Conservation (phyloP, 2,113 vertebrate genomes). For the Hemibagrus wyckioides region DNA sequence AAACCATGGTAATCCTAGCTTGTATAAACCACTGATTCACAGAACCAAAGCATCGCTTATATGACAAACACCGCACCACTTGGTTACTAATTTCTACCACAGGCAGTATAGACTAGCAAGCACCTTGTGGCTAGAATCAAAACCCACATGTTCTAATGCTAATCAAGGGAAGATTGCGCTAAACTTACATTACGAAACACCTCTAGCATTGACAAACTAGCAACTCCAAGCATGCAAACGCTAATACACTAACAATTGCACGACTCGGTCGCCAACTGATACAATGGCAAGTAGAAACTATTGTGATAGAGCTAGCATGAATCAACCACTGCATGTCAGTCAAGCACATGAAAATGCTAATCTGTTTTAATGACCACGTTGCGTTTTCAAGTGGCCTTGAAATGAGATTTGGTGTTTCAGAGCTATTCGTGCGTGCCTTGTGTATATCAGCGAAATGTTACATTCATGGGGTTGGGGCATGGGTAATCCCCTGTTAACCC, state of each 20-base stretch:
- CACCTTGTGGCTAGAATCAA: not conserved
- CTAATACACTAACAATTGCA: not conserved
- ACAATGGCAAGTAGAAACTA: not conserved
- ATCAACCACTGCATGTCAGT: slow-evolving; percentile 1
- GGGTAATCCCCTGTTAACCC: not conserved
- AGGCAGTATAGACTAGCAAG: not conserved
- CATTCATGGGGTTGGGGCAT: not conserved
- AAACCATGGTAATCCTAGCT: not conserved
- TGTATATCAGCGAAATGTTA: not conserved
- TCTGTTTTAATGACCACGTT: not conserved
- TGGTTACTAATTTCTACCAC: not conserved
- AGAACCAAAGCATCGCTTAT: not conserved
- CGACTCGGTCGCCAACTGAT: not conserved
- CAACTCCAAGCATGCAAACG: not conserved
- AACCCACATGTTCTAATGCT: slow-evolving; percentile 5
- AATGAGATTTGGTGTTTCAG: not conserved
- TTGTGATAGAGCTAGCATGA: not conserved
- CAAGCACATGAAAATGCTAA: not conserved
- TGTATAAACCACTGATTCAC: not conserved
- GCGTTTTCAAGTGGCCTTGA: not conserved
- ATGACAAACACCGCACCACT: not conserved
- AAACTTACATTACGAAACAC: not conserved
- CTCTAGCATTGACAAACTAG: not conserved
- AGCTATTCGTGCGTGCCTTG: not conserved
- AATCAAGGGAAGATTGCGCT: not conserved